Percentiles rank a stretch among this genome's conserved stretches.
Evolutionary conservation across 2,797 vertebrate species (phyloP).

Genomic region (Oryzias dopingdopingensis): DNA sequence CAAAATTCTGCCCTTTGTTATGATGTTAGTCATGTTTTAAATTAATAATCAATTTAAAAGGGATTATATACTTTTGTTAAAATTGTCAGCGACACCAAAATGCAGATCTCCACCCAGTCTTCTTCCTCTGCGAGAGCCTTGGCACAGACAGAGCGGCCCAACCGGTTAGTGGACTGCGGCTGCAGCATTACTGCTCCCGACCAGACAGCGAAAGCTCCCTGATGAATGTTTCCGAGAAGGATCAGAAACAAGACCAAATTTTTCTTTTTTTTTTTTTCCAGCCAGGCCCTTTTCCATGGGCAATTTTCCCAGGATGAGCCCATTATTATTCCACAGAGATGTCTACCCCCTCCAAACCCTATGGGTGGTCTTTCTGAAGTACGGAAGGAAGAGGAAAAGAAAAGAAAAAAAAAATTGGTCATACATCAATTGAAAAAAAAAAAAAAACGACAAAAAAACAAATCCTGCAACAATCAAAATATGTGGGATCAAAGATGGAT

Average conservation of each 20-base stretch:
- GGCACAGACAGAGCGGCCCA: slow-evolving; percentile 27
- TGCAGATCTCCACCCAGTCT: slow-evolving; percentile 9
- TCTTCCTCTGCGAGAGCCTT: slow-evolving; percentile 21
- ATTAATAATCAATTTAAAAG: background rate
- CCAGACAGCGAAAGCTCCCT: slow-evolving; percentile 65
- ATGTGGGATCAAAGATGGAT: slow-evolving; percentile 9
- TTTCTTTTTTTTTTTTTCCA: slow-evolving; percentile 66
- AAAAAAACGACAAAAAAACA: slow-evolving; percentile 64
- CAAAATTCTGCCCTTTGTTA: too few species aligned
- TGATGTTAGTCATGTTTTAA: background rate
- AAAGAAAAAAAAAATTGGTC: slow-evolving; percentile 55
- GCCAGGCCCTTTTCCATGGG: slow-evolving; percentile 71
- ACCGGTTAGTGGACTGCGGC: slow-evolving; percentile 27
- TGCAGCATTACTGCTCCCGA: slow-evolving; percentile 37
- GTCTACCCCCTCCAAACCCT: slow-evolving; percentile 75
- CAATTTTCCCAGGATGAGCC: slow-evolving; percentile 80
- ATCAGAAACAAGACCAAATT: slow-evolving; percentile 78
- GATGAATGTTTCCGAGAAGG: slow-evolving; percentile 73
- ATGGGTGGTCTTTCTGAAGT: slow-evolving; percentile 80
- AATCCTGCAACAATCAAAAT: slow-evolving; percentile 30
- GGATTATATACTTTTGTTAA: background rate
- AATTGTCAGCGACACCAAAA: background rate
- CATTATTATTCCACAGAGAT: slow-evolving; percentile 83
- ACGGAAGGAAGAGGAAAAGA: slow-evolving; percentile 69
- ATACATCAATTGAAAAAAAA: slow-evolving; percentile 66